Evolutionary conservation across 2,797 vertebrate genomes (phyloP), one percentile per base, ranked within the genome.

Genomic region (Chelonia mydas): DNA sequence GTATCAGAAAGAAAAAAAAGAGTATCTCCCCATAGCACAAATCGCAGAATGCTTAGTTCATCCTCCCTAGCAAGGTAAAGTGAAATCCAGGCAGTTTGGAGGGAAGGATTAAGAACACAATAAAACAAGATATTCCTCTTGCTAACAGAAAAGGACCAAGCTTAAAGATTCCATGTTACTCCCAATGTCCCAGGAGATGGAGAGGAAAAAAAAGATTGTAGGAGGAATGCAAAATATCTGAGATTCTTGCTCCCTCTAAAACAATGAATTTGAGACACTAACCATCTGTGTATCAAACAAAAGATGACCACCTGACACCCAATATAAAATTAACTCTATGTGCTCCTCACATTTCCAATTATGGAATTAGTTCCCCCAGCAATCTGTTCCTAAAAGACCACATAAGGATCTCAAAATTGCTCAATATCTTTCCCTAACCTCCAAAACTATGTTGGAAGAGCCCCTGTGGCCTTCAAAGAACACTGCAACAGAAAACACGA

Each of bases 321-420:
- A 65, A 2, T 23, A 31, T 65, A 76, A 55, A 0, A 21, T 5
- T 2, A 72, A 37, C 15, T 33, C 1, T 0, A 6, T 0, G 2
- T 5, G 28, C 3, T 81, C 84, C 57, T 53, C 8, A 15, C 23
- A 65, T 0, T 57, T 37, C 16, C 57, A 47, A 1, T 72, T 11
- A 11, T 5, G 49, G 33, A 74, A 90, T 77, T 1, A 57, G 27
- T 15, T 37, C 84, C 74, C 12, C 65, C 49, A 19, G 51, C 17
- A 74, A 41, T 53, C 3, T 57, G 4, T 12, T 47, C 77, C 45
- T 57, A n/a, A 82, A 72, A 23, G n/a, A 72, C 53, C 3, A 0
- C 12, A 51, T 28, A 74, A 51, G 4, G 11, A 50, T 23, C 81
- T 16, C 37, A 7, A 16, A 33, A 11, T 1, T 3, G 0, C 76